Evolutionary conservation across 2,113 vertebrate species (phyloP).

Genomic region (Engystomops pustulosus): DNA sequence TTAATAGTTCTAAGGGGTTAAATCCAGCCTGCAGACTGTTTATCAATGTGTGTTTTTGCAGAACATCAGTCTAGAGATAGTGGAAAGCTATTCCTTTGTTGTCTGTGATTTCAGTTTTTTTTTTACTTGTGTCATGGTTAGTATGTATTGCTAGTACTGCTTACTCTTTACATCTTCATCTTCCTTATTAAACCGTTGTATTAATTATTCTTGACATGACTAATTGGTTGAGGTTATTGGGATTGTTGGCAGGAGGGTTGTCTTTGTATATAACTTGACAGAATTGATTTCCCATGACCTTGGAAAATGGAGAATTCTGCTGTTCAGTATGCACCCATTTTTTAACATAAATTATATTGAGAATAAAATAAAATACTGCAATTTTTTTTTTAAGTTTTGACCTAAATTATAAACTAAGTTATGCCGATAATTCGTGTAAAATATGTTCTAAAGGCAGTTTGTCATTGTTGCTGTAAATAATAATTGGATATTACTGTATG

Average conservation of each 20-base stretch:
- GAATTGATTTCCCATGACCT: constrained; percentile 46
- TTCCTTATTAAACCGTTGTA: background rate
- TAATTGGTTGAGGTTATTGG: constrained; percentile 8
- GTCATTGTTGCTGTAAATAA: no score
- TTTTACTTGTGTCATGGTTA: background rate
- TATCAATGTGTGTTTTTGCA: no score
- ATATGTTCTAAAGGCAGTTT: background rate
- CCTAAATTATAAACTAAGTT: background rate
- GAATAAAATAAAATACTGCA: no score
- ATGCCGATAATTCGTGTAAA: background rate
- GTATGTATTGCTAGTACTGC: background rate
- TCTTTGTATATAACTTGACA: background rate
- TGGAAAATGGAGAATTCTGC: background rate
- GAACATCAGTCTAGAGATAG: no score
- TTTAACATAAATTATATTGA: background rate
- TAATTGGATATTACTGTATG: no score
- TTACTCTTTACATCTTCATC: background rate
- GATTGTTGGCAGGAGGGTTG: background rate
- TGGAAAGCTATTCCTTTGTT: no score
- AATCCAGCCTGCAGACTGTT: no score
- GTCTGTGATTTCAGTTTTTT: background rate
- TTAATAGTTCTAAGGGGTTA: no score
- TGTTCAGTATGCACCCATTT: background rate
- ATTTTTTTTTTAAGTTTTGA: background rate
- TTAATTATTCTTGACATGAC: background rate